Evolutionary conservation across 2,888 invertebrate genomes (phyloP).

Genomic region (Agrenia bidenticulata): DNA sequence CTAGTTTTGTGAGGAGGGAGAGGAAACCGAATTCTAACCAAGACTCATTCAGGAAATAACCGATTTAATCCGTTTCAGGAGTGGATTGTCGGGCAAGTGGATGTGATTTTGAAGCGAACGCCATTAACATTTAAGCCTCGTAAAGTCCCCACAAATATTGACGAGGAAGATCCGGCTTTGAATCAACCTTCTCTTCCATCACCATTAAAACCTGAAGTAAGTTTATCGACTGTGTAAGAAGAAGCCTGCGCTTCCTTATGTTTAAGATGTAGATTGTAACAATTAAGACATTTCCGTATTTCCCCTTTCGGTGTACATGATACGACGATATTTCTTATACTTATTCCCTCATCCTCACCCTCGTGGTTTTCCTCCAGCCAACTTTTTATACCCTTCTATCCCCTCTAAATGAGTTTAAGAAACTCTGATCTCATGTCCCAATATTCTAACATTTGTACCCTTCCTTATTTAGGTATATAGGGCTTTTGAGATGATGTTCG

Average conservation of each 20-base stretch:
- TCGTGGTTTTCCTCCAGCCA: too few species aligned
- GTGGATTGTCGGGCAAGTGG: slow-evolving; percentile 71
- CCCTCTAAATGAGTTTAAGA: too few species aligned
- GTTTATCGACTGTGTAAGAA: slow-evolving; percentile 17
- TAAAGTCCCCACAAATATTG: slow-evolving; percentile 66
- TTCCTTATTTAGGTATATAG: too few species aligned
- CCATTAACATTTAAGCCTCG: slow-evolving; percentile 70
- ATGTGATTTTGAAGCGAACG: slow-evolving; percentile 69
- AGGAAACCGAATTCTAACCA: slow-evolving; percentile 19
- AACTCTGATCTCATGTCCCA: too few species aligned
- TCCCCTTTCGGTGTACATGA: neutral
- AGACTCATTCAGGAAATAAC: slow-evolving; percentile 31
- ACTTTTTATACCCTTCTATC: too few species aligned
- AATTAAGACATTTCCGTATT: slow-evolving; percentile 10
- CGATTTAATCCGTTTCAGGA: slow-evolving; percentile 60
- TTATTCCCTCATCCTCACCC: too few species aligned
- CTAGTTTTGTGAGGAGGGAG: neutral
- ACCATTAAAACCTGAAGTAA: slow-evolving; percentile 52
- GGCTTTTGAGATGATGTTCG: too few species aligned
- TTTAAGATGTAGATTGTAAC: slow-evolving; percentile 20
- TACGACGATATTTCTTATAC: too few species aligned
- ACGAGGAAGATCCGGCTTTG: slow-evolving; percentile 59
- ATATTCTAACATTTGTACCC: too few species aligned
- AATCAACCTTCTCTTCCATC: slow-evolving; percentile 48
- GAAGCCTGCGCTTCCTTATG: neutral